Conservation (phyloP, 2,797 vertebrate species). For the Discoglossus pictus region DNA sequence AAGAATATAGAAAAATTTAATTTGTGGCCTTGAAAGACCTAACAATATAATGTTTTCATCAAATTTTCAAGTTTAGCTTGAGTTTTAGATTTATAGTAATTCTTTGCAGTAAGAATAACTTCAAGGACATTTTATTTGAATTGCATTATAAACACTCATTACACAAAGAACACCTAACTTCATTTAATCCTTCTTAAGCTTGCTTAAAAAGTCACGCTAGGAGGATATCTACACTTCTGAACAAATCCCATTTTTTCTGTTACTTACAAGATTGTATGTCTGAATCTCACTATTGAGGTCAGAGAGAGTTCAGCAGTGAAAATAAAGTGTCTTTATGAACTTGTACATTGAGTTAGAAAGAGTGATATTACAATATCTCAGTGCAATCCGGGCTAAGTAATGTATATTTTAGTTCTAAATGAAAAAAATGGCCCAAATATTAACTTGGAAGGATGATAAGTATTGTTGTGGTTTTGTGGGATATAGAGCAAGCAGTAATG, state of each 20-base stretch:
- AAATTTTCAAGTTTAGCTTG: not conserved
- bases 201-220: constrained; percentile 28
- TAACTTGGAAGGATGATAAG: no score
- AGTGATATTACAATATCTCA: no score
- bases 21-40: not conserved
- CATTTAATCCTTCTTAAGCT: constrained; percentile 44
- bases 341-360: not conserved
- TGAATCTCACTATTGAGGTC: constrained; percentile 31
- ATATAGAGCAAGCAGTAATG: no score
- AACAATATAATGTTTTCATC: not conserved
- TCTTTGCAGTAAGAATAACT: constrained; percentile 25
- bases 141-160: constrained; percentile 46
- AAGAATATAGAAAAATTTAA: no score
- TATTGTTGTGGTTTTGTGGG: no score
- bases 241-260: constrained; percentile 24
- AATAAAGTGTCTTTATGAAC: constrained; percentile 8
- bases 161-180: constrained; percentile 38
- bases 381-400: no score
- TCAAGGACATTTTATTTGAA: constrained; percentile 46
- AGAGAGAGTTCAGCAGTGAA: constrained; percentile 30
- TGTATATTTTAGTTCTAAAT: no score
- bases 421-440: no score
- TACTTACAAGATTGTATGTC: constrained; percentile 22
- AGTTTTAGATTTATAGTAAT: constrained; percentile 25
- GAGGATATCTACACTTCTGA: constrained; percentile 28